Conservation (phyloP, 2,797 vertebrate genomes). For the Tapera naevia region DNA sequence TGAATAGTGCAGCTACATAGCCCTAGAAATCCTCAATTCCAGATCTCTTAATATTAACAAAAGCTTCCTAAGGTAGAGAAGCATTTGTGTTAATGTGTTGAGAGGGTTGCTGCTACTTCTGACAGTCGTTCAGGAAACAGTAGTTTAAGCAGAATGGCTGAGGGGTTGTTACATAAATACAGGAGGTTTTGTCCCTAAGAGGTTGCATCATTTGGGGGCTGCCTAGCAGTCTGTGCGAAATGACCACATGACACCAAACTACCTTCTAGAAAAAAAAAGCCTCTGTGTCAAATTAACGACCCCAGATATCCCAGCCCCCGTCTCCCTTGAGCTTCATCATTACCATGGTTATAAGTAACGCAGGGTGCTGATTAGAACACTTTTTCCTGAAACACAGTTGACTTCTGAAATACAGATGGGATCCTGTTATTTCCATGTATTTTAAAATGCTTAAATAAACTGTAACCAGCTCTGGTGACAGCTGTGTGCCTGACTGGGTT, state of each 20-base stretch:
- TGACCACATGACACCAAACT: background rate
- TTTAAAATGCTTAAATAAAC: background rate
- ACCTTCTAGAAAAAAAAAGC: background rate
- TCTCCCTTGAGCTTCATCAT: background rate
- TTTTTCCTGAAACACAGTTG: background rate
- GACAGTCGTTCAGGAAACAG: background rate
- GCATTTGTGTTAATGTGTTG: background rate
- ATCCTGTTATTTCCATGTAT: background rate
- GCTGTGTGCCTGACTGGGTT: background rate
- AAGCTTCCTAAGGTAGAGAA: background rate
- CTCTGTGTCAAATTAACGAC: background rate
- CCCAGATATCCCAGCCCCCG: background rate
- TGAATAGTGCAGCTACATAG: background rate
- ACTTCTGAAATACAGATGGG: background rate
- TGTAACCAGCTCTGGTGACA: background rate
- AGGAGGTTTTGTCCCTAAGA: background rate
- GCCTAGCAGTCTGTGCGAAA: background rate
- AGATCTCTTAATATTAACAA: background rate
- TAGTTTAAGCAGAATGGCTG: background rate
- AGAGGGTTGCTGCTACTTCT: background rate
- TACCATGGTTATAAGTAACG: background rate
- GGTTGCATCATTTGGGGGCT: background rate
- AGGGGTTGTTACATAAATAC: background rate
- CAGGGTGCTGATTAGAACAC: background rate
- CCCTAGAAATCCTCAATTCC: background rate